These are phyloP conservation scores for Poecilia gillii DNA, from an alignment of 2,797 vertebrate genomes.

Conservation along the genomic window DNA sequence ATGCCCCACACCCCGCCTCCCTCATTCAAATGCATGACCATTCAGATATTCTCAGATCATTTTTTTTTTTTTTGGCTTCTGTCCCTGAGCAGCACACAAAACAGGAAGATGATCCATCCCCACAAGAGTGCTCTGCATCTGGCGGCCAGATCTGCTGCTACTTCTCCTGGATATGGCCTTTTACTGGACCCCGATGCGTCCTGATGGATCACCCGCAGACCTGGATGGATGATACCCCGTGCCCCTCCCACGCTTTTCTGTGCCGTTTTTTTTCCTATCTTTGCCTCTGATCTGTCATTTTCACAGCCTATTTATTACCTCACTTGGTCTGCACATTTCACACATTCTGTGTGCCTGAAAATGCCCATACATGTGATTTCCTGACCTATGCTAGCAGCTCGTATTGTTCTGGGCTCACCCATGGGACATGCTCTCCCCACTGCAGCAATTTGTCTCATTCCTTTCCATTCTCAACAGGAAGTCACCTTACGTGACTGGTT, in stretches of 20 bases:
- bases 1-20: constrained; percentile 46
- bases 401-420: constrained; percentile 26
- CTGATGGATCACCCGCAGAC: constrained; percentile 76
- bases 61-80: constrained; percentile 21
- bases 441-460: constrained; percentile 55
- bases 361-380: constrained; percentile 55
- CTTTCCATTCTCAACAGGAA: constrained; percentile 6
- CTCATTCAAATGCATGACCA: constrained; percentile 56
- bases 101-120: constrained; percentile 59
- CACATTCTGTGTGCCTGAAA: constrained; percentile 42
- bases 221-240: constrained; percentile 66
- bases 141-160: constrained; percentile 60
- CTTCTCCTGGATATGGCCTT: constrained; percentile 65
- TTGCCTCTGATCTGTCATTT: constrained; percentile 69
- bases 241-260: constrained; percentile 31
- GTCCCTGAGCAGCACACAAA: constrained; percentile 18
- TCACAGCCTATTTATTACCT: constrained; percentile 62
- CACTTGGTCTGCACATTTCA: constrained; percentile 15
- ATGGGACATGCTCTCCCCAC: constrained; percentile 30
- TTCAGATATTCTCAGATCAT: constrained; percentile 50
- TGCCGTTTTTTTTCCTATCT: constrained; percentile 67
- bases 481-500: constrained; percentile 20
- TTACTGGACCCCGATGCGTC: constrained; percentile 52
- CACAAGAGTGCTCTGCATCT: constrained; percentile 60
- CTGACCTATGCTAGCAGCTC: constrained; percentile 39